Evolutionary conservation across 2,888 invertebrate species (phyloP), one percentile per base, ranked within the genome.

Genomic region (Acronicta aceris): DNA sequence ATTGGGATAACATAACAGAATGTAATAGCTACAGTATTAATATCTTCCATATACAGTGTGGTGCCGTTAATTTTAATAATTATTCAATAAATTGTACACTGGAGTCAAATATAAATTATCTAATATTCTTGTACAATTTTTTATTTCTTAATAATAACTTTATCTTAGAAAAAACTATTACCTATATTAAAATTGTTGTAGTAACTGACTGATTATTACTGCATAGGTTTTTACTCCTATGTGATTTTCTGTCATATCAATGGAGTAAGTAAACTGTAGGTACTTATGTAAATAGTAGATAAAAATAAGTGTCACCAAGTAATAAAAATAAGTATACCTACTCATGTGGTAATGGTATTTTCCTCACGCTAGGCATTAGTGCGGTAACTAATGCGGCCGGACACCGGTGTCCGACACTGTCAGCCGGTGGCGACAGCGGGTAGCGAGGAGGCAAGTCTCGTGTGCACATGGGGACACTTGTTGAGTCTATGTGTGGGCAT

Each of bases 381-480:
- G 67, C 66, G 72, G 62, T 59, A 71, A 70, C 56, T 75, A 80
- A 80, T 74, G 58, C 74, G 80, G 76, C 78, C 71, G 74, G 84
- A 79, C 81, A 77, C 57, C 64, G 65, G 61, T 72, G 75, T 77
- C 69, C 65, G 59, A 60, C 50, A 33, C 71, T 59, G 57, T 57
- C 70, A 62, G 50, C 41, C 30, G 38, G 42, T 30, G 30, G 53
- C 57, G 27, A 38, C 38, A 38, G 69, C 70, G 58, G 66, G 71
- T 58, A 67, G 49, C 36, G 41, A 49, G 57, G 40, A 52, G 38
- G 64, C 46, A 67, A 41, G 61, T 74, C 65, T 53, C 70, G 77
- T 75, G 83, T 83, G 84, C 94, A 93, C 91, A 92, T 91, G 94
- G 89, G 71, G 84, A 85, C 93, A 93, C 93, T 91, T 94, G 94